Base-by-base conservation (phyloP, 2,113 vertebrate genomes). In the Marcusenius ussheri region DNA sequence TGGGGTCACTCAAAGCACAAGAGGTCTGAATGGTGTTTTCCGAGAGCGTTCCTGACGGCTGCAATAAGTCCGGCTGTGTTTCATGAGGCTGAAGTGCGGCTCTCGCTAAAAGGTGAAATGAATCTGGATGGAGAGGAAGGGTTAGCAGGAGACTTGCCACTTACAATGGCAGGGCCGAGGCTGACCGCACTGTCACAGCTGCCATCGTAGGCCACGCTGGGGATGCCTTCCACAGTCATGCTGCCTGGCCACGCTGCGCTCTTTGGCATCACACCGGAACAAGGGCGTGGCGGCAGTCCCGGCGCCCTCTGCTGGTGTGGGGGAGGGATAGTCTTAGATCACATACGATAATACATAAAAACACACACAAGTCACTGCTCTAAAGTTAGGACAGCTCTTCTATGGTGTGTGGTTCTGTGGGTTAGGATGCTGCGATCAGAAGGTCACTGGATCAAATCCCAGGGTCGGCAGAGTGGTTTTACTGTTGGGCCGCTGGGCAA, bases 141-240 rank as follows among this genome's bases (percentile, higher is more conserved):
- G 62, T 31, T 70, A 13, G 62, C 9, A 15, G 51, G 42, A 70
- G 13, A 27, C 7, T 2, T 46, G 70, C 21, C 90, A 97, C 97
- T 95, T 95, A 99, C 98, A 89, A 77, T 93, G 94, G 92, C 96
- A 92, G 97, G 97, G 92, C 96, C 93, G 1, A 92, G 90, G 95
- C 97, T 98, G 94, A 94, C 95, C 93, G 97, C 96, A 90, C 97
- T 97, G 96, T 98, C 97, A 0, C 93, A 95, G 96, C 97, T 98
- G 85, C 96, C 96, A 24, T 94, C 93, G 87, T 95, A 96, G 93
- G 96, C 92, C 92, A 96, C 89, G 62, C 92, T 94, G 92, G 93
- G 94, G 91, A 90, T 90, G 0, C 96, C 91, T 92, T 96, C 95
- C 88, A 94, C 94, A 93, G 96, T 94, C 93, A 95, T 92, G 92